Evolutionary conservation across 2,797 vertebrate species (phyloP).

Genomic region (Megalops cyprinoides): DNA sequence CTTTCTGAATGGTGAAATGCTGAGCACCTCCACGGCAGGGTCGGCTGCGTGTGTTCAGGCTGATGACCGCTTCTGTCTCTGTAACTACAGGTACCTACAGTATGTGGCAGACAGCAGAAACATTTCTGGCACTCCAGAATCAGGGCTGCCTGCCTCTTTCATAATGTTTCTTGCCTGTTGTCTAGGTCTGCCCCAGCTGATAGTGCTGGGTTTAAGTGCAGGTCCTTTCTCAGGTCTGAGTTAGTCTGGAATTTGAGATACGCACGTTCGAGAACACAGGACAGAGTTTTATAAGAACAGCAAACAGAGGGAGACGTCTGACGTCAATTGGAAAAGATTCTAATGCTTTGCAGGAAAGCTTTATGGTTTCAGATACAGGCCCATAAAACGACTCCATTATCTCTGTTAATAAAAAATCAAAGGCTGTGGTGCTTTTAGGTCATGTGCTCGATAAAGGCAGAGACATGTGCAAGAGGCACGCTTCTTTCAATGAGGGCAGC

Average conservation of each 20-base stretch:
- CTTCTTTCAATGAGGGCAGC: not conserved
- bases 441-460: not conserved
- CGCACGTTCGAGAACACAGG: not conserved
- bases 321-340: not conserved
- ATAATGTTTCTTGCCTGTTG: too few relatives aligned
- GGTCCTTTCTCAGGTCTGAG: not conserved
- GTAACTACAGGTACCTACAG: not conserved
- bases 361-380: conserved; percentile 10
- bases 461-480: not conserved
- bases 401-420: conserved; percentile 10
- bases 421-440: not conserved
- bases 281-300: not conserved
- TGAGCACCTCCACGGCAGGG: not conserved
- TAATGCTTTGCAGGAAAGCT: not conserved
- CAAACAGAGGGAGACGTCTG: not conserved
- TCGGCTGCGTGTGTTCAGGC: not conserved
- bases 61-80: not conserved
- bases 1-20: too few relatives aligned
- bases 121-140: too few relatives aligned
- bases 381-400: conserved; percentile 2
- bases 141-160: not conserved
- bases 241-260: not conserved
- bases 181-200: too few relatives aligned
- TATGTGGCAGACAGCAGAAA: too few relatives aligned
- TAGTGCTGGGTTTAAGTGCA: not conserved